Evolutionary conservation across 2,797 vertebrate species (phyloP).

Genomic region (Malacoraja senta): DNA sequence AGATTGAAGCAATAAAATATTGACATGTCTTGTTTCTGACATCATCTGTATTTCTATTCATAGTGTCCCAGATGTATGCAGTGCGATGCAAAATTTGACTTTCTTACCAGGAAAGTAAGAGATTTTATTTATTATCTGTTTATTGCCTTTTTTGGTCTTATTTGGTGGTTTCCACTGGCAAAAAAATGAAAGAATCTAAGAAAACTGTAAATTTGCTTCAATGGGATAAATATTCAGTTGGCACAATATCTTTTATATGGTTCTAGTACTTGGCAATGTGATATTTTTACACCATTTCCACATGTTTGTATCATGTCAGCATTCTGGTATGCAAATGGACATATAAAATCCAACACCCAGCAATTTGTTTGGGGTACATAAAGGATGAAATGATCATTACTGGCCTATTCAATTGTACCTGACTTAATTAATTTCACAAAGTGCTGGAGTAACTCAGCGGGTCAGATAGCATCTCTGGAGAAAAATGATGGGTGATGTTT

Average conservation of each 20-base stretch:
- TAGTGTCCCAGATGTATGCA: conserved; percentile 94
- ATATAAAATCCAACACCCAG: too few species aligned
- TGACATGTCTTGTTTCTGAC: not conserved
- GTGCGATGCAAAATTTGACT: conserved; percentile 92
- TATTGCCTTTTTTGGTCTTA: conserved; percentile 11
- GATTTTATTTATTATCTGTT: not conserved
- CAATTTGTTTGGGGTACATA: not conserved
- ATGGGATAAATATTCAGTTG: not conserved
- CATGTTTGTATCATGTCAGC: not conserved
- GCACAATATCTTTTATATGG: not conserved
- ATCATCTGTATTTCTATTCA: conserved; percentile 36
- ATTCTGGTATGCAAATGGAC: not conserved
- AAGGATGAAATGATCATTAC: not conserved
- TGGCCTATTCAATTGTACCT: not conserved
- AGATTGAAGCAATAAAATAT: too few species aligned
- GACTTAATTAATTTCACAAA: not conserved
- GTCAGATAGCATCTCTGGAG: too few species aligned
- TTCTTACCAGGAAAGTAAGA: conserved; percentile 89
- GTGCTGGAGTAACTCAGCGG: too few species aligned
- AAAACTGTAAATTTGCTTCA: not conserved
- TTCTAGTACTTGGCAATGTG: not conserved
- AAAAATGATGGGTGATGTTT: too few species aligned
- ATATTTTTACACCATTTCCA: not conserved
- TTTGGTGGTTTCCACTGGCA: not conserved
- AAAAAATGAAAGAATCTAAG: not conserved